Conservation (phyloP, 2,797 vertebrate species). For the Sebastes wilsoni region DNA sequence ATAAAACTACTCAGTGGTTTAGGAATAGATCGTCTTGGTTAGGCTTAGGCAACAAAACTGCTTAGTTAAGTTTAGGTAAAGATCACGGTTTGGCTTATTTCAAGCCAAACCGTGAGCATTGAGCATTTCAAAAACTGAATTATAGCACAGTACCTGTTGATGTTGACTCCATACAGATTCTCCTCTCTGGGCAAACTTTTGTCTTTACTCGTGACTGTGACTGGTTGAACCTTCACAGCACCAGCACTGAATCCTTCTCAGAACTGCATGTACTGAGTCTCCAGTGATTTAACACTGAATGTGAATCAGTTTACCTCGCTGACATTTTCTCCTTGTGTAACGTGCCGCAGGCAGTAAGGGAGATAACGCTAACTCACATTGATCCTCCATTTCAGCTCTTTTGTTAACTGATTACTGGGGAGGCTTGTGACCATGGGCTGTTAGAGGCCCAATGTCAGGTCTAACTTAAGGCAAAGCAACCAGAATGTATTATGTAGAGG, state of each 20-base stretch:
- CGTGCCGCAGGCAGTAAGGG: slow-evolving; percentile 34
- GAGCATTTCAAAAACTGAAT: neutral
- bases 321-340: slow-evolving; percentile 47
- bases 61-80: too few relatives aligned
- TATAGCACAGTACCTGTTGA: neutral
- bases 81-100: too few relatives aligned
- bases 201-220: neutral
- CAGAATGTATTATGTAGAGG: slow-evolving; percentile 39
- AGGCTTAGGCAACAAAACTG: too few relatives aligned
- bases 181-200: neutral
- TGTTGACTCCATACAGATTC: neutral
- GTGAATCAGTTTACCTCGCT: slow-evolving; percentile 47
- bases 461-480: slow-evolving; percentile 53
- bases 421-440: slow-evolving; percentile 56
- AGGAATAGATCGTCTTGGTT: too few relatives aligned
- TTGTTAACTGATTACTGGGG: slow-evolving; percentile 62
- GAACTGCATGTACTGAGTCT: neutral
- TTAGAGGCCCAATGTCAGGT: slow-evolving; percentile 68
- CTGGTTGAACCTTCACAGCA: slow-evolving; percentile 4
- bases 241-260: slow-evolving; percentile 15
- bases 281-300: slow-evolving; percentile 28
- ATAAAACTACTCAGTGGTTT: too few relatives aligned
- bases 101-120: too few relatives aligned
- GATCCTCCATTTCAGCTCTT: slow-evolving; percentile 68
- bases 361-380: slow-evolving; percentile 73